Evolutionary conservation across 2,888 invertebrate species (phyloP).

Genomic region (Phoenoteleia sp.): DNA sequence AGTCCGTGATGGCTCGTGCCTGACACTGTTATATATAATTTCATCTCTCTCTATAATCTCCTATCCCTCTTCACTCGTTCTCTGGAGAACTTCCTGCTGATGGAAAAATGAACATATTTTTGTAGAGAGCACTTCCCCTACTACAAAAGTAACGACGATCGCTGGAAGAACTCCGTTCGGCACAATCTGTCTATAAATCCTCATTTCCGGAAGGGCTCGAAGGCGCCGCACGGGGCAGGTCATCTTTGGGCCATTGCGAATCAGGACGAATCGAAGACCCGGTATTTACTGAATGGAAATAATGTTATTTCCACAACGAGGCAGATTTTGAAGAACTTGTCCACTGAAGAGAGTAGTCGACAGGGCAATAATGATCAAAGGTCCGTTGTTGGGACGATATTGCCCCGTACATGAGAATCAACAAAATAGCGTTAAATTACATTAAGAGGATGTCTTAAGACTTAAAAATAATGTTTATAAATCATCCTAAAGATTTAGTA

Average conservation of each 20-base stretch:
- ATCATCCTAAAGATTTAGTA: too few relatives aligned
- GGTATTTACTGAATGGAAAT: conserved; percentile 75
- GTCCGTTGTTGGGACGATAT: too few relatives aligned
- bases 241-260: conserved; percentile 96
- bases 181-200: conserved; percentile 97
- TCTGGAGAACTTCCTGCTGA: background rate
- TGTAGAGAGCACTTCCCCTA: conserved; percentile 94
- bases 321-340: conserved; percentile 64
- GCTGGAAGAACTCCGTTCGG: conserved; percentile 97
- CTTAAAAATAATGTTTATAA: too few relatives aligned
- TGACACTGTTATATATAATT: conserved; percentile 71
- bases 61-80: background rate
- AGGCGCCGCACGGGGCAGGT: conserved; percentile 95
- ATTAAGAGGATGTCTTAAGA: too few relatives aligned
- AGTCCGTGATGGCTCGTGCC: conserved; percentile 71
- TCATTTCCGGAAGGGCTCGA: conserved; percentile 95
- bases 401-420: too few relatives aligned
- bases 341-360: conserved; percentile 49
- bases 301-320: conserved; percentile 63
- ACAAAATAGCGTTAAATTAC: too few relatives aligned
- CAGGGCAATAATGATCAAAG: conserved; percentile 9
- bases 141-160: conserved; percentile 96
- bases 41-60: conserved; percentile 14
- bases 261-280: conserved; percentile 87
- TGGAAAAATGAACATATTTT: conserved; percentile 74